Evolutionary conservation across 2,113 vertebrate species (phyloP).

Genomic region (Verasper variegatus): DNA sequence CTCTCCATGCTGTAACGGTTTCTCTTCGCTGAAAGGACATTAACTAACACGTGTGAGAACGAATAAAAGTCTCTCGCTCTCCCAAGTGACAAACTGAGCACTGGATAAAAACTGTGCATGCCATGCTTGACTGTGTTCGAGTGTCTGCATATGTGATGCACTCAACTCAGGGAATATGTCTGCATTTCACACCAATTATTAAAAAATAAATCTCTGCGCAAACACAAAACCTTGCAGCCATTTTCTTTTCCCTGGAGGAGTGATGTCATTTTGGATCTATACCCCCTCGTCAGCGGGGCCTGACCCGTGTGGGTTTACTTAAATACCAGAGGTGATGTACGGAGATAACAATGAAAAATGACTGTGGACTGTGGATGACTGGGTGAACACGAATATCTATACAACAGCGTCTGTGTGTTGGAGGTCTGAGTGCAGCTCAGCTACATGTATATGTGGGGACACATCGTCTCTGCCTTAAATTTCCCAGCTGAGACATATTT

Average conservation of each 20-base stretch:
- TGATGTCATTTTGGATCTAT: slow-evolving; percentile 15
- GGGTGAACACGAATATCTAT: not conserved
- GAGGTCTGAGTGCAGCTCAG: slow-evolving; percentile 1
- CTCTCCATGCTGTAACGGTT: not conserved
- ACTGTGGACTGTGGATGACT: not conserved
- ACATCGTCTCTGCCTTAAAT: not conserved
- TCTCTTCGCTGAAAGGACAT: not conserved
- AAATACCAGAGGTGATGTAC: slow-evolving; percentile 37
- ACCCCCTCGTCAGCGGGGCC: slow-evolving; percentile 13
- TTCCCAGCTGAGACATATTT: not conserved
- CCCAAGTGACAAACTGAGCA: slow-evolving; percentile 10
- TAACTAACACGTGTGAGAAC: slow-evolving; percentile 5
- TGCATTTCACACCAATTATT: slow-evolving; percentile 70
- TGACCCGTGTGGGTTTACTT: slow-evolving; percentile 9
- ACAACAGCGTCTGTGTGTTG: not conserved
- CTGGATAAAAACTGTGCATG: not conserved
- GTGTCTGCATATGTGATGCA: slow-evolving; percentile 24
- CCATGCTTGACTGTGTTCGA: slow-evolving; percentile 28
- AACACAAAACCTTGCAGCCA: slow-evolving; percentile 13
- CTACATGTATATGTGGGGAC: not conserved
- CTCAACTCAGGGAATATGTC: slow-evolving; percentile 29
- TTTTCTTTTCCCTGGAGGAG: slow-evolving; percentile 11
- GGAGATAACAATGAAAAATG: slow-evolving; percentile 29
- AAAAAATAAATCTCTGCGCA: slow-evolving; percentile 9
- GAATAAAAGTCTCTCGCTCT: not conserved